These are phyloP conservation scores for Anolis carolinensis DNA, from an alignment of 2,113 vertebrate species.

Conservation along the genomic window DNA sequence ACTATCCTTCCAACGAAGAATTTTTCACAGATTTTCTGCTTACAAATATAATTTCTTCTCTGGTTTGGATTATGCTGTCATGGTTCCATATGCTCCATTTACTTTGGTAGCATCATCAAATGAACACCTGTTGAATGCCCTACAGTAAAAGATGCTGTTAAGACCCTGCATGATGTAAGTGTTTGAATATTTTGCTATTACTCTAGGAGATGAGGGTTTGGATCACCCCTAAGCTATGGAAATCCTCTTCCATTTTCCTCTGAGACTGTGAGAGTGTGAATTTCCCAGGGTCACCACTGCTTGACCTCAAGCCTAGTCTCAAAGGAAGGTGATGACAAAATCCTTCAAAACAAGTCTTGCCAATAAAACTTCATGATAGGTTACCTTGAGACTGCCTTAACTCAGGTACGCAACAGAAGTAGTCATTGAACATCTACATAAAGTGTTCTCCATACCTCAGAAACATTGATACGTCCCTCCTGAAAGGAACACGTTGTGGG, in stretches of 20 bases:
- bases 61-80: background rate
- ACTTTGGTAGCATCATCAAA: background rate
- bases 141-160: background rate
- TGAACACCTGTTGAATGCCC: background rate
- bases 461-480: constrained; percentile 94
- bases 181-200: too few relatives aligned
- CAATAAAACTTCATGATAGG: too few relatives aligned
- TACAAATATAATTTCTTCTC: background rate
- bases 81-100: background rate
- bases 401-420: background rate
- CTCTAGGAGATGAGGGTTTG: too few relatives aligned
- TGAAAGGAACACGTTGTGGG: constrained; percentile 98
- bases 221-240: too few relatives aligned
- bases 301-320: too few relatives aligned
- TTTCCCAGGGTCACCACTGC: too few relatives aligned
- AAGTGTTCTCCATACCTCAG: constrained; percentile 80
- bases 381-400: too few relatives aligned
- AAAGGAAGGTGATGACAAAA: too few relatives aligned
- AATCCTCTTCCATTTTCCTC: too few relatives aligned
- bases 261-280: too few relatives aligned
- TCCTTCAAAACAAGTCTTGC: too few relatives aligned
- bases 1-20: background rate
- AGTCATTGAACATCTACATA: background rate
- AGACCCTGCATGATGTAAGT: too few relatives aligned
- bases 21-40: background rate